Evolutionary conservation across 2,113 vertebrate genomes (phyloP).

Genomic region (Monopterus albus): DNA sequence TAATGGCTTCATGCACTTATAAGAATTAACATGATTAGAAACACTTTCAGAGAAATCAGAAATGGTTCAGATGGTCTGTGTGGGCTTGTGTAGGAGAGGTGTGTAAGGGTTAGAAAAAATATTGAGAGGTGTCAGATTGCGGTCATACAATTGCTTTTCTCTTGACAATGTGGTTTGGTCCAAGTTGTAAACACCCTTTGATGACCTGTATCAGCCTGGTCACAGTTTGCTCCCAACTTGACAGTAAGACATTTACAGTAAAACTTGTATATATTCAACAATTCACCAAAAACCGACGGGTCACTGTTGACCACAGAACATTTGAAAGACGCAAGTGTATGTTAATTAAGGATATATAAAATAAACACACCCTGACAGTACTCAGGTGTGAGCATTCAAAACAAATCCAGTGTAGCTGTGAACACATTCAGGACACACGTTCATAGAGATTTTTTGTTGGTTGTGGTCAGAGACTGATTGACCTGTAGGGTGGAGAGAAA

Average conservation of each 20-base stretch:
- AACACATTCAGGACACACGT: conserved; percentile 55
- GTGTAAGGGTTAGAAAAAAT: not conserved
- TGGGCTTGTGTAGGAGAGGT: conserved; percentile 1
- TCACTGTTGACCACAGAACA: conserved; percentile 24
- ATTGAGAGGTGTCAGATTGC: conserved; percentile 20
- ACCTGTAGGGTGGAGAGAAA: conserved; percentile 53
- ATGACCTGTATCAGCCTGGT: conserved; percentile 5
- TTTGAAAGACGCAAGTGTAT: conserved; percentile 30
- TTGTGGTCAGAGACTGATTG: conserved; percentile 27
- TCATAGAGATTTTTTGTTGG: conserved; percentile 38
- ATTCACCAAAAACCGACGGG: not conserved
- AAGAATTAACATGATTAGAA: conserved; percentile 24
- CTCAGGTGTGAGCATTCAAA: conserved; percentile 3
- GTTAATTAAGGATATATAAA: conserved; percentile 18
- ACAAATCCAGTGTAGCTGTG: conserved; percentile 7
- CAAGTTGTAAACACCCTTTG: conserved; percentile 1
- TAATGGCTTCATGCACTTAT: conserved; percentile 61
- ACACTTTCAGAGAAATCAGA: conserved; percentile 2
- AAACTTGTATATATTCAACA: conserved; percentile 3
- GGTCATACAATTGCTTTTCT: conserved; percentile 19
- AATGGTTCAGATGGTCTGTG: not conserved
- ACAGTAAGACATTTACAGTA: not conserved
- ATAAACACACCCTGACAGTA: conserved; percentile 1
- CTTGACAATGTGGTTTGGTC: conserved; percentile 32
- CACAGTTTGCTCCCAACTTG: conserved; percentile 19